Evolutionary conservation across 37 sponge, comb jelly and placozoan genomes (phyloP), one percentile per base, ranked within the genome.

Genomic region (Petrosia ficiformis): DNA sequence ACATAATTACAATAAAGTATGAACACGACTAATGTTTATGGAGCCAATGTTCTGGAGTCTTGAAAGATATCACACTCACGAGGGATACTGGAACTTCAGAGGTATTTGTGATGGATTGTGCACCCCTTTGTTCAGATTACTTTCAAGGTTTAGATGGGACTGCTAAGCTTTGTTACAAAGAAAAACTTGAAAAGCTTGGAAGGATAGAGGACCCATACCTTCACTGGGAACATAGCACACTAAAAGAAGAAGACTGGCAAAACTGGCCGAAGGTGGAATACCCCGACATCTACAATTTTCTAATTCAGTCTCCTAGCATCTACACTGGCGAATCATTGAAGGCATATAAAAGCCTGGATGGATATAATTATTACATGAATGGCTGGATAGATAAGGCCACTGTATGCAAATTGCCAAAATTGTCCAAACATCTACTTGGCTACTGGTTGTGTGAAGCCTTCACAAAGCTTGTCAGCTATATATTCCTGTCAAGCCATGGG

Each of bases 211-310:
- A 68, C 32, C 70, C 70, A 1, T 68, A 67, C 33, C 3, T 67
- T n/a, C 54, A 48, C 14, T 16, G 16, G 21, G 28, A 25, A 25
- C 33, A n/a, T 36, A 68, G 8, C 36, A 68, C 39, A 36, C 24
- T 5, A 68, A 33, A 3, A 4, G 39, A 4, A 30, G 42, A 32
- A 10, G 59, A 74, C 3, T 72, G 73, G 67, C 52, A 81, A 42
- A 29, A 38, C 4, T 83, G 84, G 84, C 77, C 84, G 22, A n/a
- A 39, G 3, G 84, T 83, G n/a, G 84, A 83, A 35, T 83, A 75
- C 40, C 64, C 63, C 64, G 77, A 76, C 48, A 83, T 83, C n/a
- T 83, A 42, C 41, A 77, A 64, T 77, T 84, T 67, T 57, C 57
- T 84, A 1, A 75, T 83, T 41, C 30, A 39, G 11, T 43, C 71